phyloP scores from a whole-genome alignment of 2,797 vertebrate species.

The Sparidentex hasta region DNA sequence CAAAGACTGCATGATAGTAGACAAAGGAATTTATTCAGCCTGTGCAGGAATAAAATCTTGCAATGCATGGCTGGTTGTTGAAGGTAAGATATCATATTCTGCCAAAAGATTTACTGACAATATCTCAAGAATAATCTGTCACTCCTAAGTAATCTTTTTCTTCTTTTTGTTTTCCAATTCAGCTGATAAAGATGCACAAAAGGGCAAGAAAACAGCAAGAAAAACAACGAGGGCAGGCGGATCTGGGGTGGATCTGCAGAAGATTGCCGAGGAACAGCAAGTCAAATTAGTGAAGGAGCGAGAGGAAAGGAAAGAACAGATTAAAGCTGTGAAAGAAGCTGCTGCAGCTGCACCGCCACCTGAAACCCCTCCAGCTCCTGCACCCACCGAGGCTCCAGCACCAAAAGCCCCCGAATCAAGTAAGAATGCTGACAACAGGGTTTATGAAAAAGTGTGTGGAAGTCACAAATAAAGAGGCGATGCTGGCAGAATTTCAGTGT shows the following conservation, averaged over 20 bases:
- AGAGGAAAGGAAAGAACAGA: constrained; percentile 71
- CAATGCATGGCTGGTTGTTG: constrained; percentile 90
- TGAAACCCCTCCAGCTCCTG: constrained; percentile 31
- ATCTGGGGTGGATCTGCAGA: constrained; percentile 74
- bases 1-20: constrained; percentile 82
- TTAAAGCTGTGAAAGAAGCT: constrained; percentile 63
- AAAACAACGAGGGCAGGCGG: constrained; percentile 82
- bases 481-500: neutral
- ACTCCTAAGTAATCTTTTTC: neutral
- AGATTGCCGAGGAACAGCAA: constrained; percentile 80
- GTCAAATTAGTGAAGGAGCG: constrained; percentile 72
- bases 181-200: constrained; percentile 75
- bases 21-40: constrained; percentile 88
- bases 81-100: constrained; percentile 81
- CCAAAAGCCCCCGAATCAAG: constrained; percentile 33
- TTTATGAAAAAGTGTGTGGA: neutral
- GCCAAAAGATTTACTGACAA: neutral
- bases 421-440: constrained; percentile 29
- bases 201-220: constrained; percentile 78
- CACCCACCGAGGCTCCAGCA: constrained; percentile 11
- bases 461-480: neutral
- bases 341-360: constrained; percentile 40
- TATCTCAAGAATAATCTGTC: neutral
- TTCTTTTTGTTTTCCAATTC: neutral
- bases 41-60: constrained; percentile 85